Evolutionary conservation across 1,140 invertebrate genomes (phyloP).

Genomic region (Pteromalus puparum): DNA sequence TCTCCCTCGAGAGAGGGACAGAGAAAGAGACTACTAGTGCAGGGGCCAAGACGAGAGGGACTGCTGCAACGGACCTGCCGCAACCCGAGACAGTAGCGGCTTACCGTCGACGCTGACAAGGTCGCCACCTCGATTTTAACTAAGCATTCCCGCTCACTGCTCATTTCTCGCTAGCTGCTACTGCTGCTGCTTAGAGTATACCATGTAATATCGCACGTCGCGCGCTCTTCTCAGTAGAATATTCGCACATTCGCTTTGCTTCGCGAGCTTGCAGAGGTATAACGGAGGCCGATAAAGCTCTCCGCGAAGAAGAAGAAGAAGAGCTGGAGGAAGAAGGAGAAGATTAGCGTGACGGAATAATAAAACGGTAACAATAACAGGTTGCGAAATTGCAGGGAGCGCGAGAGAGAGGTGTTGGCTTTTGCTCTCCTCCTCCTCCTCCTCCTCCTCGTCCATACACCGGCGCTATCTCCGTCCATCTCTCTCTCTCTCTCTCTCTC

Average conservation of each 20-base stretch:
- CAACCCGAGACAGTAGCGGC: slow-evolving; percentile 27
- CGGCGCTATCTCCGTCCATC: background rate
- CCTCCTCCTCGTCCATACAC: background rate
- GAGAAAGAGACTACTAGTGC: slow-evolving; percentile 1
- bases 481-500: background rate
- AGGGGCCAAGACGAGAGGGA: slow-evolving; percentile 2
- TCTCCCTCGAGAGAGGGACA: slow-evolving; percentile 27
- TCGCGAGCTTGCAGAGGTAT: too few relatives aligned
- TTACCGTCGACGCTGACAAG: slow-evolving; percentile 44
- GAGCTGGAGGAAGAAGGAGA: background rate
- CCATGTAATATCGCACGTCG: background rate
- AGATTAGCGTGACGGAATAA: background rate
- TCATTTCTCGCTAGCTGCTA: background rate
- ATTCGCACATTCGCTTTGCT: too few relatives aligned
- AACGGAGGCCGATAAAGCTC: too few relatives aligned
- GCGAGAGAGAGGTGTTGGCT: slow-evolving; percentile 3
- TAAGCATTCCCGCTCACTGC: background rate
- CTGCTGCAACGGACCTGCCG: slow-evolving; percentile 9
- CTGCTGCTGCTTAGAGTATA: background rate
- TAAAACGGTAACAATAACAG: slow-evolving; percentile 9
- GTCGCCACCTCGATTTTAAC: slow-evolving; percentile 33
- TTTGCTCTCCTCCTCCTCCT: background rate
- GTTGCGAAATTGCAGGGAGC: background rate
- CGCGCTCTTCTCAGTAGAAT: too few relatives aligned
- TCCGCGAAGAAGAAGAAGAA: background rate